These are phyloP conservation scores for Scomber scombrus DNA, from an alignment of 2,113 vertebrate genomes.

Conservation along the genomic window DNA sequence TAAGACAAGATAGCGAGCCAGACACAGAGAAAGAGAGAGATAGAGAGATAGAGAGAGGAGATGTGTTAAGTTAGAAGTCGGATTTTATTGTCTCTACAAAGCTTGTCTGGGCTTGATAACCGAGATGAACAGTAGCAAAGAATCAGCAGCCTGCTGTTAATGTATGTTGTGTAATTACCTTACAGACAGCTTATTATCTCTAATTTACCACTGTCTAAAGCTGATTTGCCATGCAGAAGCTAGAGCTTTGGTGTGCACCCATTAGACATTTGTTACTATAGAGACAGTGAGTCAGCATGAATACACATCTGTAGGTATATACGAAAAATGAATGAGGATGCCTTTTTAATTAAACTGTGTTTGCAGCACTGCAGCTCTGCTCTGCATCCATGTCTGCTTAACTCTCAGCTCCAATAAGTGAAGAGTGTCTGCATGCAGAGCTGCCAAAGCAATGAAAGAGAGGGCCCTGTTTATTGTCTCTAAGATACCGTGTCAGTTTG, in stretches of 20 bases:
- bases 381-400: not conserved
- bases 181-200: not conserved
- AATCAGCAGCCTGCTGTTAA: not conserved
- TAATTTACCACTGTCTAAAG: not conserved
- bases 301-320: not conserved
- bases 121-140: not conserved
- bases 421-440: not conserved
- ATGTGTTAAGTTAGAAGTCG: slow-evolving; percentile 1
- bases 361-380: slow-evolving; percentile 10
- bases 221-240: not conserved
- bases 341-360: not conserved
- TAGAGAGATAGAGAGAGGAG: not conserved
- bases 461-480: slow-evolving; percentile 13
- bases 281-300: slow-evolving; percentile 11
- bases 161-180: not conserved
- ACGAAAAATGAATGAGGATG: not conserved
- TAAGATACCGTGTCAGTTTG: not conserved
- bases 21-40: not conserved
- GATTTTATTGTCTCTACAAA: slow-evolving; percentile 19
- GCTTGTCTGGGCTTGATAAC: not conserved
- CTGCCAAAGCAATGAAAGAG: not conserved
- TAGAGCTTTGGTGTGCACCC: not conserved
- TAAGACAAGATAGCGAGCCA: not conserved
- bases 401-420: not conserved
- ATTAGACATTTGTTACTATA: not conserved